Evolutionary conservation across 92 coral and sea anemone species (phyloP).

Genomic region (Phenganax subtilis): DNA sequence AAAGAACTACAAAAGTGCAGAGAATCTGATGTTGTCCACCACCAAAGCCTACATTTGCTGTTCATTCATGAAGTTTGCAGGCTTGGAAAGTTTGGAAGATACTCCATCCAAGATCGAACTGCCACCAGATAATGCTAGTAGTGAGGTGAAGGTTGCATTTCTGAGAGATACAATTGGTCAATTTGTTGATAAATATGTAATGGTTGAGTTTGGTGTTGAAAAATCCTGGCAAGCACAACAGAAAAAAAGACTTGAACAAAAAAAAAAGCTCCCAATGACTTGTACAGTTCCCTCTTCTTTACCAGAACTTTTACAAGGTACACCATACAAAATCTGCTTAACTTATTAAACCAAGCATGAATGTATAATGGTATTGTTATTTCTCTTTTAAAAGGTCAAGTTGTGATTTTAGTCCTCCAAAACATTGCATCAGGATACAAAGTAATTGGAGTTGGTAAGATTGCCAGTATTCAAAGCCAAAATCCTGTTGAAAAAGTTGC

Average conservation of each 20-base stretch:
- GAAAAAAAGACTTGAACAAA: no score
- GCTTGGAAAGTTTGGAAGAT: conserved; percentile 5
- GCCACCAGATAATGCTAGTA: not conserved
- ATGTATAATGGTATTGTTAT: no score
- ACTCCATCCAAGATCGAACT: conserved; percentile 9
- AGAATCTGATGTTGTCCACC: conserved; percentile 5
- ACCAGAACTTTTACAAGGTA: not conserved
- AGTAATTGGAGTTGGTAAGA: not conserved
- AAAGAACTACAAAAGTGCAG: conserved; percentile 18
- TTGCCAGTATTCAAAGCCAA: not conserved
- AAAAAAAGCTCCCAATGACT: not conserved
- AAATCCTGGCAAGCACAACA: no score
- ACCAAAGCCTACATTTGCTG: conserved; percentile 22
- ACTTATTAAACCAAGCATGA: no score
- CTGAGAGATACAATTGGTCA: no score
- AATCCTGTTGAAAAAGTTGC: not conserved
- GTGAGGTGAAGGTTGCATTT: no score
- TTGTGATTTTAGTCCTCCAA: no score
- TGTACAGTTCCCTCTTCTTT: not conserved
- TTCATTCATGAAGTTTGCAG: conserved; percentile 30
- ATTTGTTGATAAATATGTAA: no score
- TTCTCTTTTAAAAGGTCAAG: no score
- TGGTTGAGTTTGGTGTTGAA: no score
- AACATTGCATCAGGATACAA: no score
- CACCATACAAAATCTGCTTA: not conserved